Evolutionary conservation across 92 coral and sea anemone species (phyloP), one percentile per base, ranked within the genome.

Genomic region (Siderastrea radians): DNA sequence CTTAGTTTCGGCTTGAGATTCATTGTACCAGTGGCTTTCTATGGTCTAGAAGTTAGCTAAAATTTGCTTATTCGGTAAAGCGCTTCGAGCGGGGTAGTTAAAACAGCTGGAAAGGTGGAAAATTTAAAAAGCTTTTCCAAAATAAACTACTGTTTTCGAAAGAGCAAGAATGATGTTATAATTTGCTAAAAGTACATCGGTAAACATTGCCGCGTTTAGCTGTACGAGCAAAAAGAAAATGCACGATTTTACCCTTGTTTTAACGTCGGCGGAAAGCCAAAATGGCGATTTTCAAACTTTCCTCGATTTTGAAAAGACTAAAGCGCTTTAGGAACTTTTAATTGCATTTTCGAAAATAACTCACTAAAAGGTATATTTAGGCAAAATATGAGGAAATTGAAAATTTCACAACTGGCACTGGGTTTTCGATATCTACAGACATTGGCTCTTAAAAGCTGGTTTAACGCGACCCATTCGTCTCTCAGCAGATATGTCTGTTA

Each of bases 271-370:
- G 10, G 59, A 54, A 43, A 45, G 74, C 78, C 55, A 68, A 77
- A 77, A 86, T 77, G 78, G 83, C 84, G 77, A 13, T 79, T 87
- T 87, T 87, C 75, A 79, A 79, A 87, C 90, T 87, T 87, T 78
- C 68, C 85, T 59, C 51, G 86, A 87, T 79, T 87, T 87, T 72
- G 60, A 72, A 81, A 87, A 87, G 80, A 73, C 61, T 52, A 79
- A 70, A 87, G 80, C 82, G 75, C 81, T 50, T 53, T 49, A 47
- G 75, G 50, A 79, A 51, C 73, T 87, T 57, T 68, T 52, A 87
- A 80, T 80, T 71, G 66, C 54, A 74, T 80, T 80, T 87, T 87
- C 79, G 80, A 81, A 88, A 88, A 88, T 59, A 88, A 64, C 78
- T 88, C 58, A 88, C 91, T 69, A 81, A 52, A 79, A 87, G 79